These are phyloP conservation scores for Phania funesta DNA, from an alignment of 2,888 invertebrate genomes.

Conservation along the genomic window DNA sequence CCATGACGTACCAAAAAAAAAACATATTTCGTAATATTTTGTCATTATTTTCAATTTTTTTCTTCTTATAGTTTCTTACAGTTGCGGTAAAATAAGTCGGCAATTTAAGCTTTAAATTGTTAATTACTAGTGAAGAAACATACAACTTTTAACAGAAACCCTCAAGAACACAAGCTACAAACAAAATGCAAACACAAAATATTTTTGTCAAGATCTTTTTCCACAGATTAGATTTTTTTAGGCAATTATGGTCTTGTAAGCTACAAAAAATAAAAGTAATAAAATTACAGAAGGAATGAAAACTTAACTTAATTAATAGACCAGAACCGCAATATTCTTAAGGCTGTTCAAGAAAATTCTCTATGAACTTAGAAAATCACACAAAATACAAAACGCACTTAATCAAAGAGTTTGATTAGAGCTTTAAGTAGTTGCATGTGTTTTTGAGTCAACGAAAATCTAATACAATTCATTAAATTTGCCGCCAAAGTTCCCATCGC, in stretches of 20 bases:
- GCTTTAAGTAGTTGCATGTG: slow-evolving; percentile 12
- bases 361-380: background rate
- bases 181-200: slow-evolving; percentile 21
- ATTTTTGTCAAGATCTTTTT: slow-evolving; percentile 61
- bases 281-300: slow-evolving; percentile 38
- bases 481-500: slow-evolving; percentile 73
- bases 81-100: slow-evolving; percentile 56
- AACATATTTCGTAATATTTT: slow-evolving; percentile 59
- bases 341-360: slow-evolving; percentile 23
- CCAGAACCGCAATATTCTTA: slow-evolving; percentile 53
- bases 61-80: slow-evolving; percentile 44
- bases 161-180: background rate
- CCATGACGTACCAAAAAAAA: slow-evolving; percentile 59
- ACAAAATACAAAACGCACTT: slow-evolving; percentile 38
- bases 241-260: slow-evolving; percentile 49
- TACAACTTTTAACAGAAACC: slow-evolving; percentile 27
- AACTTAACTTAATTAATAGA: slow-evolving; percentile 64
- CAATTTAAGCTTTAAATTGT: slow-evolving; percentile 68
- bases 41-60: slow-evolving; percentile 1
- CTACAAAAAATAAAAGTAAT: background rate
- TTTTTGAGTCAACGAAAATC: slow-evolving; percentile 27
- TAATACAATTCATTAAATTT: slow-evolving; percentile 62
- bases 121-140: slow-evolving; percentile 65
- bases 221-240: slow-evolving; percentile 61
- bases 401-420: slow-evolving; percentile 43